Conservation (phyloP, 2,888 invertebrate genomes). For the Choristoneura rosaceana region DNA sequence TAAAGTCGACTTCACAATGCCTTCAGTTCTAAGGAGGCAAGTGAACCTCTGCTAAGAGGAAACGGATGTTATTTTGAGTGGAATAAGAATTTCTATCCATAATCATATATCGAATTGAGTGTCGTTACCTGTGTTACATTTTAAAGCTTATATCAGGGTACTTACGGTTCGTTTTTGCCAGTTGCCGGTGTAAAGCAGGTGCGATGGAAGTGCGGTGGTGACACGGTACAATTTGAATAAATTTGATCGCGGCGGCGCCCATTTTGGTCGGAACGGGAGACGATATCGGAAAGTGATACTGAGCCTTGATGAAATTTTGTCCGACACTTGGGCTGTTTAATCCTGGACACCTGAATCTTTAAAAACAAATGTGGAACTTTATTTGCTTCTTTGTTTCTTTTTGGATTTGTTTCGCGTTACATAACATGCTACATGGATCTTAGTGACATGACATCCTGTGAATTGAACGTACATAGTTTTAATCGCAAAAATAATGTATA, state of each 20-base stretch:
- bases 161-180: conserved; percentile 45
- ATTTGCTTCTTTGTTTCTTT: conserved; percentile 2
- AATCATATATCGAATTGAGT: conserved; percentile 71
- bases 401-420: background rate
- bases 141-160: conserved; percentile 50
- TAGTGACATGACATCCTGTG: too few relatives aligned
- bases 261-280: conserved; percentile 61
- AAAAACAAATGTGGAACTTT: background rate
- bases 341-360: conserved; percentile 29
- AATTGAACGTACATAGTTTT: too few relatives aligned
- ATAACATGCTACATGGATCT: background rate
- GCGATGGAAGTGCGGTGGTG: conserved; percentile 69
- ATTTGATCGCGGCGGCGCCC: conserved; percentile 72
- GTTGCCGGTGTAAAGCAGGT: conserved; percentile 63
- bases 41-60: conserved; percentile 79
- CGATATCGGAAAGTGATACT: conserved; percentile 77
- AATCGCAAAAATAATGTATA: conserved; percentile 17
- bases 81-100: conserved; percentile 82
- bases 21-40: conserved; percentile 44
- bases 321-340: conserved; percentile 35
- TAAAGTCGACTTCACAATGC: conserved; percentile 46
- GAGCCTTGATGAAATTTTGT: conserved; percentile 43
- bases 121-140: conserved; percentile 43
- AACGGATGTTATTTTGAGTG: conserved; percentile 82
- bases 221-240: conserved; percentile 83